These are phyloP conservation scores for Alloscopus bannaensis DNA, from an alignment of 2,888 invertebrate genomes.

Conservation along the genomic window DNA sequence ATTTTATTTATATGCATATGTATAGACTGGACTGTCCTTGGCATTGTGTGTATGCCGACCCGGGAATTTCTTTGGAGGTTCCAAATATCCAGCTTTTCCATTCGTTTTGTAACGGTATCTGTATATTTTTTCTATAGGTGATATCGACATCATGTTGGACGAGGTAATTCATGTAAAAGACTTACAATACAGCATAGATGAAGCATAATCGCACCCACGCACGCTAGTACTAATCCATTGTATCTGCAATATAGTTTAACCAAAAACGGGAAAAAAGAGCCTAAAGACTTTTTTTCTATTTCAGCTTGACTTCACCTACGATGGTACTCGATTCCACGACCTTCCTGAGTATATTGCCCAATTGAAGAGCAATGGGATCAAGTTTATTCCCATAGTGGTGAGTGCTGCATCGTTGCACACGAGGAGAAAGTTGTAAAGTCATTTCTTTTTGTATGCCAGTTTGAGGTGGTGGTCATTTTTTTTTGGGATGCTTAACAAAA, in stretches of 20 bases:
- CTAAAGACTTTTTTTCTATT: slow-evolving; percentile 73
- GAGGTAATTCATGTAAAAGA: slow-evolving; percentile 74
- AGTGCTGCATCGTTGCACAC: slow-evolving; percentile 19
- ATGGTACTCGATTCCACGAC: slow-evolving; percentile 79
- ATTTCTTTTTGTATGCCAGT: neutral
- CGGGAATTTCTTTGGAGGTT: too few species aligned
- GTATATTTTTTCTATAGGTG: too few species aligned
- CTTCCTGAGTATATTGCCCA: slow-evolving; percentile 82
- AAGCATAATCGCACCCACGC: neutral
- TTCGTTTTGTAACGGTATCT: too few species aligned
- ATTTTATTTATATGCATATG: too few species aligned
- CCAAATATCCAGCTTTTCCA: too few species aligned
- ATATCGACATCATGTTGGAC: slow-evolving; percentile 86
- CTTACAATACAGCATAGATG: slow-evolving; percentile 9
- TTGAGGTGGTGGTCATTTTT: neutral
- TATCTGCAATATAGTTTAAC: neutral
- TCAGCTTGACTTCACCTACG: slow-evolving; percentile 86
- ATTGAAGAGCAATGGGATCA: slow-evolving; percentile 79
- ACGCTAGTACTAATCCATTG: neutral
- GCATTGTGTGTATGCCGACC: too few species aligned
- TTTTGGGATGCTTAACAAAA: neutral
- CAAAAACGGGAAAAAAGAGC: neutral
- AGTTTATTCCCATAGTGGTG: slow-evolving; percentile 70
- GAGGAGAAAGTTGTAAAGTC: neutral
- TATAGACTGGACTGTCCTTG: too few species aligned